Base-by-base conservation (phyloP, 2,113 vertebrate species). In the Hippocampus comes region DNA sequence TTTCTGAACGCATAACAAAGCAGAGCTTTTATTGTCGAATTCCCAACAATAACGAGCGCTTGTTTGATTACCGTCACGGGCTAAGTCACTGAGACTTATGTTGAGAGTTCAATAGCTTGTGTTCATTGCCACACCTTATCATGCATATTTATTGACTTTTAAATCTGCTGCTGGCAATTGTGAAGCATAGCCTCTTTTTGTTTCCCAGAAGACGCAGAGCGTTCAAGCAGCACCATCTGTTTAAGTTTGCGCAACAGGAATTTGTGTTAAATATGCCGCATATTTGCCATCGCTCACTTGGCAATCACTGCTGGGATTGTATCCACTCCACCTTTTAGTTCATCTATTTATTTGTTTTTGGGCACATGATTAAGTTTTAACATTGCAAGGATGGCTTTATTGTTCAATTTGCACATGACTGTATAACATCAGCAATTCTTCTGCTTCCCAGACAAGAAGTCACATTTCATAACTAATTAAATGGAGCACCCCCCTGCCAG, bases 391-490 rank as follows among this genome's bases (percentile, higher is more conserved):
- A 94, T 94, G 93, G 94, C 94, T 97, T 97, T 95, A 97, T 96
- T 99, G 95, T 99, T 95, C 92, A 91, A 95, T 95, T 91, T 93
- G 93, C 91, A 77, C 76, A 63, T 87, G 91, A 97, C 94, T 96
- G 97, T 96, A 95, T 95, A 95, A 96, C 92, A 94, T 99, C 95
- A 98, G 95, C 95, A 91, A 94, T 99, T 99, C 92, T 94, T 94
- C 93, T 94, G 93, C 94, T 93, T 94, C 14, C 91, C 92, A 95
- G 94, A 97, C 95, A 95, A 93, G 93, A 92, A 96, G 94, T 95
- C 94, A 94, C 95, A 97, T 97, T 97, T 98, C 95, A 97, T 96
- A 97, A 96, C 95, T 97, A 98, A 98, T 99, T 98, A 96, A 98
- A 99, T 97, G 97, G 96, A 99, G 96, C 94, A 93, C 92, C 92